These are phyloP conservation scores for Lasaia peninsularis DNA, from an alignment of 1,140 invertebrate species.

Conservation along the genomic window DNA sequence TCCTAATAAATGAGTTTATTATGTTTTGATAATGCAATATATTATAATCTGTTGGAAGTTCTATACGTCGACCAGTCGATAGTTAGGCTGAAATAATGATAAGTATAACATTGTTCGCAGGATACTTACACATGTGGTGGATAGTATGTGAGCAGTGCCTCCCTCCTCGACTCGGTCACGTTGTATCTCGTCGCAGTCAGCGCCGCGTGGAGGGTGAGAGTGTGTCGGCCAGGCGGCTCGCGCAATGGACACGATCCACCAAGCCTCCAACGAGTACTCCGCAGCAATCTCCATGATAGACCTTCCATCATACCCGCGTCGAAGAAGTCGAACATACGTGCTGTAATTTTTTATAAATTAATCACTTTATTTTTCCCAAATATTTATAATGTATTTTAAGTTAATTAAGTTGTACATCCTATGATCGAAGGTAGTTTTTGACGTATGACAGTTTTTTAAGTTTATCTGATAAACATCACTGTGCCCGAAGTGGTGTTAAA, in stretches of 20 bases:
- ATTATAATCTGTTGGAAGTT: too few species aligned
- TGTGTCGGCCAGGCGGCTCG: slow-evolving; percentile 53
- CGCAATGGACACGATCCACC: slow-evolving; percentile 54
- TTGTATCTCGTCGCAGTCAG: slow-evolving; percentile 53
- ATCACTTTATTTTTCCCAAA: too few species aligned
- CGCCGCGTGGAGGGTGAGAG: slow-evolving; percentile 53
- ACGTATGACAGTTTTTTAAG: too few species aligned
- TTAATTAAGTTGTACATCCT: too few species aligned
- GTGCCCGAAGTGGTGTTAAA: too few species aligned
- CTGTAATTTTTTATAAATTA: slow-evolving; percentile 58
- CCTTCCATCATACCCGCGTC: slow-evolving; percentile 93
- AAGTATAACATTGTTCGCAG: not conserved
- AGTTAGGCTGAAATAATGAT: not conserved
- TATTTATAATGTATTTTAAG: too few species aligned
- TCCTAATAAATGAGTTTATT: too few species aligned
- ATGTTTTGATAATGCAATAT: too few species aligned
- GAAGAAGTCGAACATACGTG: slow-evolving; percentile 92
- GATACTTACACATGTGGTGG: slow-evolving; percentile 62
- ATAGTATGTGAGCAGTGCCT: slow-evolving; percentile 63
- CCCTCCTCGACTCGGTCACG: slow-evolving; percentile 31
- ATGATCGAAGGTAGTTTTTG: too few species aligned
- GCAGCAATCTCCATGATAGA: slow-evolving; percentile 79
- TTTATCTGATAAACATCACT: too few species aligned
- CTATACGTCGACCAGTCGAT: not conserved
- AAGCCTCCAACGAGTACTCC: slow-evolving; percentile 58